Percentiles rank a stretch among this genome's conserved stretches.
Conservation (phyloP, 2,888 invertebrate species). For the Nomada goodeniana region DNA sequence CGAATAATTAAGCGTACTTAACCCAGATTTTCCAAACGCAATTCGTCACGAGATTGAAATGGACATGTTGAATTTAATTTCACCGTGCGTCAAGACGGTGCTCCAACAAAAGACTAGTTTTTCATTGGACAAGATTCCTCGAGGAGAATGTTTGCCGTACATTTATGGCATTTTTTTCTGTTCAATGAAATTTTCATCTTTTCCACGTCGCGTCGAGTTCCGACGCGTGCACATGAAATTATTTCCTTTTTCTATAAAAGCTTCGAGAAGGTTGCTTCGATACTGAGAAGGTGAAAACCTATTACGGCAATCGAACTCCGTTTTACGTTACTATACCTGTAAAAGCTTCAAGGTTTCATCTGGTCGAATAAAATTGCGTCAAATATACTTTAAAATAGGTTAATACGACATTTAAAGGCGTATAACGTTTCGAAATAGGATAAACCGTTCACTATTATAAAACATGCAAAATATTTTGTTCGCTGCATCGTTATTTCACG, state of each 20-base stretch:
- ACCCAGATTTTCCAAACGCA: conserved; percentile 56
- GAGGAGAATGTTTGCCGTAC: not conserved
- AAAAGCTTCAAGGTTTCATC: not conserved
- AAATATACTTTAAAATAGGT: not conserved
- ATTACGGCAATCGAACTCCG: not conserved
- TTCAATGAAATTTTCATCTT: conserved; percentile 21
- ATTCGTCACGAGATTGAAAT: not conserved
- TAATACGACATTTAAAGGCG: too few relatives aligned
- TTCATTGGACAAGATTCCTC: not conserved
- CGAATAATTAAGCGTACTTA: conserved; percentile 38
- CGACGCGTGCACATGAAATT: not conserved
- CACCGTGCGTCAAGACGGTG: conserved; percentile 7
- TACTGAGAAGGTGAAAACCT: conserved; percentile 4
- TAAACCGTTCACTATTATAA: too few relatives aligned
- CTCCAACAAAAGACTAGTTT: conserved; percentile 13
- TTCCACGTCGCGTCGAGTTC: not conserved
- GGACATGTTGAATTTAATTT: conserved; percentile 27
- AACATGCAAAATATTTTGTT: too few relatives aligned
- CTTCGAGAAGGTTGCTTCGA: conserved; percentile 5
- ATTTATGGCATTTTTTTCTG: not conserved
- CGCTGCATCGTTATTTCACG: too few relatives aligned
- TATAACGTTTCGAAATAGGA: too few relatives aligned
- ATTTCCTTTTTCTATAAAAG: conserved; percentile 18
- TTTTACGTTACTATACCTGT: not conserved
- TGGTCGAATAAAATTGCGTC: not conserved